Conservation (phyloP, 53 echinoderm and acorn worm species). For the Hippasteria phrygiana region DNA sequence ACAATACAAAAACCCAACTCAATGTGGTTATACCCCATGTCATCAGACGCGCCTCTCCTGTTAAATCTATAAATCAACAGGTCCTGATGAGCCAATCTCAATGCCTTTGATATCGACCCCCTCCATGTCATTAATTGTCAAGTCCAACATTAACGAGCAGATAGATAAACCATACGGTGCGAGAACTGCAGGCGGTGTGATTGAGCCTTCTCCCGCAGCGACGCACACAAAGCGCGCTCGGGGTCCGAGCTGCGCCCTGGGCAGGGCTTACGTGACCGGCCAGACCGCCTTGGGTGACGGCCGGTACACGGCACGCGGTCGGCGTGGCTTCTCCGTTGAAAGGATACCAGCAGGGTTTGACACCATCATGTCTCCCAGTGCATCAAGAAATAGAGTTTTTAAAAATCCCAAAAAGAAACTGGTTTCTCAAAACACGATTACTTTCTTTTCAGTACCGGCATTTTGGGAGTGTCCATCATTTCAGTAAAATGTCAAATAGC, state of each 20-base stretch:
- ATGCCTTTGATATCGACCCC: background rate
- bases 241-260: background rate
- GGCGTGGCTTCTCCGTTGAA: slow-evolving; percentile 11
- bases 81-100: background rate
- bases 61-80: slow-evolving; percentile 39
- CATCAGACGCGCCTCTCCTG: background rate
- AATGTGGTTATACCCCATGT: background rate
- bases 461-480: no score
- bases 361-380: slow-evolving; percentile 12
- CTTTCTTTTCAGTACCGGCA: no score
- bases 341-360: slow-evolving; percentile 29
- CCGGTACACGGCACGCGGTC: background rate
- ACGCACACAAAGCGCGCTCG: background rate
- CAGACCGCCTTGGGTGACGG: background rate
- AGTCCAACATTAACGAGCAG: slow-evolving; percentile 36
- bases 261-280: background rate
- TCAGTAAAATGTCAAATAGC: no score
- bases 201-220: no score
- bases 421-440: no score
- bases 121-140: slow-evolving; percentile 45
- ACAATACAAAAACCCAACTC: background rate
- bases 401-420: background rate
- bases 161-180: background rate
- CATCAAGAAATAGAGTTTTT: background rate
- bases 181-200: background rate